Percentiles rank a stretch among this genome's conserved stretches.
These are phyloP conservation scores for Trematomus bernacchii DNA, from an alignment of 2,797 vertebrate genomes.

Conservation along the genomic window DNA sequence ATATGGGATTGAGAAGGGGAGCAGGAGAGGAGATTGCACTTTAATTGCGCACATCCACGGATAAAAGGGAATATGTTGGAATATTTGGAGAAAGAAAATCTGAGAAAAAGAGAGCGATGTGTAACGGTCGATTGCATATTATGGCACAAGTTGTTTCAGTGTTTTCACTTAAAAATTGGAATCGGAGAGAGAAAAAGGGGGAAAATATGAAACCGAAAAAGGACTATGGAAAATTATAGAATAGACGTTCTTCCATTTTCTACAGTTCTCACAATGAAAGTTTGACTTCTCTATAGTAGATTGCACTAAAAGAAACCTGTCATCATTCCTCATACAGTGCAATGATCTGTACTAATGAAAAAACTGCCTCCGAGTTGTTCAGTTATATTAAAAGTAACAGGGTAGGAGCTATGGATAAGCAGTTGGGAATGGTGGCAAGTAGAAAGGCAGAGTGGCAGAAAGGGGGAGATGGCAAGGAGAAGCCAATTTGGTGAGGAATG, in stretches of 20 bases:
- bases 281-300: constrained; percentile 13
- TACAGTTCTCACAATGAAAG: constrained; percentile 5
- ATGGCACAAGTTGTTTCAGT: constrained; percentile 54
- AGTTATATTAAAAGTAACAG: constrained; percentile 48
- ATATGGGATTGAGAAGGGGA: constrained; percentile 70
- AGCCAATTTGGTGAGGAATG: constrained; percentile 77
- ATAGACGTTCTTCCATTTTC: constrained; percentile 11
- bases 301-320: constrained; percentile 38
- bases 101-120: constrained; percentile 37
- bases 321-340: constrained; percentile 40
- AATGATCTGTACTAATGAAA: constrained; percentile 26
- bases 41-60: constrained; percentile 77
- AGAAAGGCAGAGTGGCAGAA: constrained; percentile 37
- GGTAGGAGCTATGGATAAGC: constrained; percentile 54
- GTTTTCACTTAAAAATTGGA: constrained; percentile 85
- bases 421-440: constrained; percentile 50
- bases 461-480: constrained; percentile 62
- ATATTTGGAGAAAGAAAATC: constrained; percentile 55
- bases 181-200: constrained; percentile 37
- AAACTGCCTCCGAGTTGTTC: constrained; percentile 38
- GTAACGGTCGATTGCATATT: constrained; percentile 53
- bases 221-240: constrained; percentile 52
- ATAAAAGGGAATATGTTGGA: constrained; percentile 66
- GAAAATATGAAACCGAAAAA: constrained; percentile 41
- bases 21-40: constrained; percentile 69